phyloP scores from a whole-genome alignment of 2,888 invertebrate genomes.

The Stictocephala bisonia region DNA sequence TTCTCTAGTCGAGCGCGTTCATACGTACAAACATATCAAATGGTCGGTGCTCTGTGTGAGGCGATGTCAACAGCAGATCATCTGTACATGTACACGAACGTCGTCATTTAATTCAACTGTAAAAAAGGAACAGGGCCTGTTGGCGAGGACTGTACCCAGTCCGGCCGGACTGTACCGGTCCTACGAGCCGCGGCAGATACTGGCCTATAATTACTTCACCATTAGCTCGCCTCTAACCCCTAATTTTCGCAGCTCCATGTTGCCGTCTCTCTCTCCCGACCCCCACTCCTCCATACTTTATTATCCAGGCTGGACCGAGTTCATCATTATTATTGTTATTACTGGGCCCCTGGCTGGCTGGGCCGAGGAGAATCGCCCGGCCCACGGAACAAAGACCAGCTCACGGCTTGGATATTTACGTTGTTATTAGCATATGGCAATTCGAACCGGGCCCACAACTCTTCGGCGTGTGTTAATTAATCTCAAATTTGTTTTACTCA shows the following conservation, averaged over 20 bases:
- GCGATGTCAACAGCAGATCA: no score
- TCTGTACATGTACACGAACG: no score
- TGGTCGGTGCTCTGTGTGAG: no score
- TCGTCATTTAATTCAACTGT: no score
- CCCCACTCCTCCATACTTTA: slow-evolving; percentile 39
- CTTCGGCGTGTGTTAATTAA: no score
- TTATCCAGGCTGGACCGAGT: slow-evolving; percentile 47
- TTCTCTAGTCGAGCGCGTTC: no score
- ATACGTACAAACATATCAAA: no score
- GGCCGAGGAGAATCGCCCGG: slow-evolving; percentile 8
- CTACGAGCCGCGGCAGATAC: slow-evolving; percentile 18
- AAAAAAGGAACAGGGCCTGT: no score
- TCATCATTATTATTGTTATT: slow-evolving; percentile 45
- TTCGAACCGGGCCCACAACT: no score
- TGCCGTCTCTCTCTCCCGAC: slow-evolving; percentile 12
- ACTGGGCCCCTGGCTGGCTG: not conserved
- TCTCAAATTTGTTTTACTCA: no score
- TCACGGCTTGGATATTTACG: slow-evolving; percentile 25
- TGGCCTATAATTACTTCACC: slow-evolving; percentile 49
- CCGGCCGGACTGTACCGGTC: slow-evolving; percentile 38
- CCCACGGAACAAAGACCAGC: not conserved
- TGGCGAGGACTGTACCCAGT: slow-evolving; percentile 32
- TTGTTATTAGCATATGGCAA: slow-evolving; percentile 40
- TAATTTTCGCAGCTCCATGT: slow-evolving; percentile 52
- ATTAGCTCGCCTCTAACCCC: slow-evolving; percentile 51